Percentiles rank a stretch among this genome's conserved stretches.
These are phyloP conservation scores for Sylvia borin DNA, from an alignment of 2,797 vertebrate species.

Conservation along the genomic window DNA sequence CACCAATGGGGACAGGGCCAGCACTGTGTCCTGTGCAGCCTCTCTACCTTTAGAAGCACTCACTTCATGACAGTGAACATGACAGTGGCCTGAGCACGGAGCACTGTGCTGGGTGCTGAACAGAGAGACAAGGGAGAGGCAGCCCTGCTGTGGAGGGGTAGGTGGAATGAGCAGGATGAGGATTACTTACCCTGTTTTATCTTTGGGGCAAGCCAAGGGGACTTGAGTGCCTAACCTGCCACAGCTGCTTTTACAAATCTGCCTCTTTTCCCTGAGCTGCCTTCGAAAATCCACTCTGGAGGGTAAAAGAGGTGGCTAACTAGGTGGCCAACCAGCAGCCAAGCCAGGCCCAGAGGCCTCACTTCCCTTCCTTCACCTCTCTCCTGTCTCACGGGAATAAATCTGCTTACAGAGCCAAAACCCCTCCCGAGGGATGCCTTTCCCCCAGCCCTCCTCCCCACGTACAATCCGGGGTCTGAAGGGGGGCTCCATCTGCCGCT, in stretches of 20 bases:
- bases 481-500: conserved; percentile 89
- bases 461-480: conserved; percentile 96
- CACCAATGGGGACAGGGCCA: not conserved
- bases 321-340: not conserved
- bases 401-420: not conserved
- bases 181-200: not conserved
- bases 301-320: not conserved
- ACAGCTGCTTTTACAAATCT: not conserved
- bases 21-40: not conserved
- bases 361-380: not conserved
- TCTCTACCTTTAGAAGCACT: not conserved
- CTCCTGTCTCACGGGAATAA: not conserved
- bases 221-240: not conserved
- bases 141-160: not conserved
- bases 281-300: not conserved
- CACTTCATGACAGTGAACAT: too few species aligned
- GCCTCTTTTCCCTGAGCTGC: not conserved
- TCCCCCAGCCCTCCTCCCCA: not conserved
- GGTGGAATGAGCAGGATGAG: not conserved
- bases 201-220: not conserved
- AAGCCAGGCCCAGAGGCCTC: not conserved
- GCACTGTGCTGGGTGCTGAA: not conserved
- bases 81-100: not conserved
- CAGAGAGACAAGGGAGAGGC: not conserved
- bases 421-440: rapidly evolving